Evolutionary conservation across 2,888 invertebrate genomes (phyloP).

Genomic region (Euzetes globulus): DNA sequence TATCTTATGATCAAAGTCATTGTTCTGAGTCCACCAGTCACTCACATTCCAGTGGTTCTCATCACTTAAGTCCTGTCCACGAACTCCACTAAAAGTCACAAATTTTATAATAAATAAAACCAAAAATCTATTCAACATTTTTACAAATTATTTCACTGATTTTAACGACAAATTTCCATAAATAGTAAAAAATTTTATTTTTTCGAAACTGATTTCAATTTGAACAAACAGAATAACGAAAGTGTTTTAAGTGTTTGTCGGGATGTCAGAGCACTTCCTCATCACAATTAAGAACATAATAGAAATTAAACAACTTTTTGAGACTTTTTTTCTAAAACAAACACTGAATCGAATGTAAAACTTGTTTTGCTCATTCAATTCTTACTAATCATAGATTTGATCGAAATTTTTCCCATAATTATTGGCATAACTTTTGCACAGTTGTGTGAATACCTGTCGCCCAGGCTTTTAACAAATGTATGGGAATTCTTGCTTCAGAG

Average conservation of each 20-base stretch:
- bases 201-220: neutral
- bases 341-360: neutral
- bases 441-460: neutral
- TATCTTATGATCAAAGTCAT: neutral
- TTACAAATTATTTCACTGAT: neutral
- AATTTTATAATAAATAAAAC: neutral
- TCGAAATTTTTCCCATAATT: neutral
- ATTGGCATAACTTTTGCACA: neutral
- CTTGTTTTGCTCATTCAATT: neutral
- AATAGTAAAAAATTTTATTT: neutral
- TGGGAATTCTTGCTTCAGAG: neutral
- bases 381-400: neutral
- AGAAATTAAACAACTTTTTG: neutral
- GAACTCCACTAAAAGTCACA: neutral
- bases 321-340: neutral
- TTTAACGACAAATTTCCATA: neutral
- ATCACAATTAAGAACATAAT: neutral
- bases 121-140: neutral
- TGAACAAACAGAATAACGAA: neutral
- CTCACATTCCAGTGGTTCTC: neutral
- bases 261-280: constrained; percentile 7
- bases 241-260: neutral
- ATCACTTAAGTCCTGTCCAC: neutral
- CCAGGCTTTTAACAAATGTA: neutral
- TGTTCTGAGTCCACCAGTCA: constrained; percentile 1